These are phyloP conservation scores for Tor tambroides DNA, from an alignment of 2,113 vertebrate species.

Conservation along the genomic window DNA sequence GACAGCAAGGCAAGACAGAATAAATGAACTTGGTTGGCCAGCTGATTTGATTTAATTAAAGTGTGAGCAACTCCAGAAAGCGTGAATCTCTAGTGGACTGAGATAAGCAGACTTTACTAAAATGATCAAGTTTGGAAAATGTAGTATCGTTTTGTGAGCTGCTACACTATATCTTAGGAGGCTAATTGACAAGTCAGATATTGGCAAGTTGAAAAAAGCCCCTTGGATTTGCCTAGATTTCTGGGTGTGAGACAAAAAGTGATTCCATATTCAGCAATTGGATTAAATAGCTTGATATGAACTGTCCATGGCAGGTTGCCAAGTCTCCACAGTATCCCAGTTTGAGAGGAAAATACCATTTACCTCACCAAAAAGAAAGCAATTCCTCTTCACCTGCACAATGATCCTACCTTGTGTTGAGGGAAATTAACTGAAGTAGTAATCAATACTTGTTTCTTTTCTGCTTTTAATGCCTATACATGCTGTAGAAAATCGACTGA, in stretches of 20 bases:
- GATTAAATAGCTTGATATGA: slow-evolving; percentile 69
- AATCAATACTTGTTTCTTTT: background rate
- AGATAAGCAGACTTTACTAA: slow-evolving; percentile 11
- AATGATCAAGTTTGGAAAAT: background rate
- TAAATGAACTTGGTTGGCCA: slow-evolving; percentile 67
- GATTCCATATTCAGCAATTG: slow-evolving; percentile 61
- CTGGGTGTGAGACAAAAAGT: slow-evolving; percentile 59
- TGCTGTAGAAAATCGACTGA: background rate
- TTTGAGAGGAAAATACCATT: slow-evolving; percentile 51
- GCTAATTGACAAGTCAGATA: slow-evolving; percentile 69
- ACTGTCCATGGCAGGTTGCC: slow-evolving; percentile 56
- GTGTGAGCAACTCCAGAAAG: background rate
- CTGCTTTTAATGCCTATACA: background rate
- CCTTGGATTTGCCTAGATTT: slow-evolving; percentile 69
- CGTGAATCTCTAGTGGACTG: slow-evolving; percentile 46
- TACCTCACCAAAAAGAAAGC: background rate
- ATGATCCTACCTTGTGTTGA: background rate
- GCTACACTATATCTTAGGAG: slow-evolving; percentile 60
- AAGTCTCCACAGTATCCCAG: background rate
- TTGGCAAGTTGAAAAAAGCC: slow-evolving; percentile 62
- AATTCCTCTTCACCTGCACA: background rate
- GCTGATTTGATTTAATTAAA: slow-evolving; percentile 65
- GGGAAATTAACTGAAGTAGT: background rate
- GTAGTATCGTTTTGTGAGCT: background rate
- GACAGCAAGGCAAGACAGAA: slow-evolving; percentile 59